Conservation (phyloP, 2,797 vertebrate genomes). For the Falco concolor region DNA sequence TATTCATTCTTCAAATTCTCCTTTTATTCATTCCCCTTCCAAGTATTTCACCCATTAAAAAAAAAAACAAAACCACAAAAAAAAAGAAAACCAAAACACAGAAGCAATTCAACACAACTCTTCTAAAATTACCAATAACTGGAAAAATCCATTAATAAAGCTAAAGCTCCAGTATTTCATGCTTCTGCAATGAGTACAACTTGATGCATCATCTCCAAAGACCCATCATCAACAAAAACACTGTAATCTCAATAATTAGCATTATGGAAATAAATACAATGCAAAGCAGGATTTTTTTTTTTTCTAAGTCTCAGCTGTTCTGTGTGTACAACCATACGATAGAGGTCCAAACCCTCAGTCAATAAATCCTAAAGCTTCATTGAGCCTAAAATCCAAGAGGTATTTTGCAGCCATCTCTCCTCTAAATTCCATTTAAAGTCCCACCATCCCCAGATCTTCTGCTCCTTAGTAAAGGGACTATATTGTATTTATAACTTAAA, state of each 20-base stretch:
- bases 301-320: not conserved
- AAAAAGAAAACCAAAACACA: not conserved
- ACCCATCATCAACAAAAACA: fast-evolving
- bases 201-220: not conserved
- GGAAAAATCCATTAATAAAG: not conserved
- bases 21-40: constrained; percentile 17
- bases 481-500: not conserved
- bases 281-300: not conserved
- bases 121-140: not conserved
- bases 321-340: not conserved
- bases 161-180: not conserved
- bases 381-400: not conserved
- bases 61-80: not conserved
- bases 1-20: constrained; percentile 56
- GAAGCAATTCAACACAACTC: not conserved
- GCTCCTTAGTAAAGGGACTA: not conserved
- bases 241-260: not conserved
- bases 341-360: not conserved
- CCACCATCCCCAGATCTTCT: not conserved
- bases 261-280: not conserved
- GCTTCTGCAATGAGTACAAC: not conserved
- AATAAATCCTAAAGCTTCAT: not conserved
- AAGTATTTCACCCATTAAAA: not conserved
- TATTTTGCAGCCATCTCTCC: not conserved
- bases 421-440: not conserved